Evolutionary conservation across 2,888 invertebrate genomes (phyloP), one percentile per base, ranked within the genome.

Genomic region (Nomada lathburiana): DNA sequence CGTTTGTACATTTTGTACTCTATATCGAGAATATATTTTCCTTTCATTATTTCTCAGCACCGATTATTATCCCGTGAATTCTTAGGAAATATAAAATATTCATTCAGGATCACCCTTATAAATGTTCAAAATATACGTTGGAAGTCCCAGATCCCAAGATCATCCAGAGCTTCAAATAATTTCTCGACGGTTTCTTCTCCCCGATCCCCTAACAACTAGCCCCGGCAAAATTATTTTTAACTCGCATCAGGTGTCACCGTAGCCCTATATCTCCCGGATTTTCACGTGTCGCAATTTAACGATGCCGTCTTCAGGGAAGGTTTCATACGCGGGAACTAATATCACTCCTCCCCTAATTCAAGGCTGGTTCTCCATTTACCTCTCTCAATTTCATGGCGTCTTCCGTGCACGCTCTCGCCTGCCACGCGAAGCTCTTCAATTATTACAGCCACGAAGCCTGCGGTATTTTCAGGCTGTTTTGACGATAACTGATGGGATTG

Each of bases 401-500:
- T 77, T 79, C 29, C 57, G 36, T 52, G 36, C 73, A 16, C 44
- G 44, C 36, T 23, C 29, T 36, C 44, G 52, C 23, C 47, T 59
- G 76, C 73, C 63, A 53, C 68, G 71, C 65, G 53, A 44, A 36
- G 80, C 86, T 88, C 88, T 82, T 88, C 88, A 88, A 88, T 88
- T 88, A 88, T 88, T 88, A 85, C 85, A 57, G 69, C 80, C 74
- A 79, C 79, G 79, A 81, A 74, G 76, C 87, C 57, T 68, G 82
- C 70, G 87, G 83, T 87, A 87, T 88, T 88, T 88, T 80, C 89
- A 83, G 75, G 80, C 74, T 81, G 86, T 88, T 88, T 87, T 87
- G 89, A 88, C 89, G 89, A 88, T 88, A 88, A 88, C 87, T 87
- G 88, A 88, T 87, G 88, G 89, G 82, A 77, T 87, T 82, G 80